Base-by-base conservation (phyloP, 2,113 vertebrate species). In the Rostratula benghalensis region DNA sequence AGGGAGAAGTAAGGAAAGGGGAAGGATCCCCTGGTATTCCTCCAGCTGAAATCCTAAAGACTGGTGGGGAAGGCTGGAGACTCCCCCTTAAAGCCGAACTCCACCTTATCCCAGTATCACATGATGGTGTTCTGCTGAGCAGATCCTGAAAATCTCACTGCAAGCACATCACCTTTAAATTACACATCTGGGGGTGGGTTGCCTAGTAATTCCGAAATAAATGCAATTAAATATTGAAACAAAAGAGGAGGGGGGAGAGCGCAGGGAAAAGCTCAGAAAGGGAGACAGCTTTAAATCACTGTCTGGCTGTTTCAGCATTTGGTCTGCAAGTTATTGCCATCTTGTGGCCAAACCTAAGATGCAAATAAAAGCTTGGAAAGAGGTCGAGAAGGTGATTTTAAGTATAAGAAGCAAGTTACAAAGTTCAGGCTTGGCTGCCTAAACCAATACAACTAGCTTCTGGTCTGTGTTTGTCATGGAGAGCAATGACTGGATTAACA, bases 1-100 rank as follows among this genome's bases (percentile, higher is more conserved):
- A 80, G 19, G 39, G 43, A 93, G 80, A 86, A 82, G 37, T 43
- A 71, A 53, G 53, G 35, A 46, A 80, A 81, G 45, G 63, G 67
- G 41, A 89, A 75, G 37, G 75, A 89, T 79, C 91, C 59, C 65
- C 67, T 22, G 91, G 68, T 83, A 54, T 79, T 91, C 80, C 96
- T 97, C 69, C 46, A 17, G 94, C 92, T 94, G 91, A 69, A n/a
- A 96, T 70, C 95, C 95, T 50, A 80, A 95, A 97, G 96, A 95
- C 76, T 79, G 93, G 51, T 54, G 93, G 77, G 77, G 84, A 76
- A 85, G 54, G 41, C 83, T 94, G 96, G 97, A 95, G 97, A 98
- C 98, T 96, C 97, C 98, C 97, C 95, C 95, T 98, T 95, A 96
- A 97, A 97, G 97, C 97, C 27, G 41, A 97, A 98, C 97, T 98